Evolutionary conservation across 2,888 invertebrate species (phyloP), one percentile per base, ranked within the genome.

Genomic region (Biston betularia): DNA sequence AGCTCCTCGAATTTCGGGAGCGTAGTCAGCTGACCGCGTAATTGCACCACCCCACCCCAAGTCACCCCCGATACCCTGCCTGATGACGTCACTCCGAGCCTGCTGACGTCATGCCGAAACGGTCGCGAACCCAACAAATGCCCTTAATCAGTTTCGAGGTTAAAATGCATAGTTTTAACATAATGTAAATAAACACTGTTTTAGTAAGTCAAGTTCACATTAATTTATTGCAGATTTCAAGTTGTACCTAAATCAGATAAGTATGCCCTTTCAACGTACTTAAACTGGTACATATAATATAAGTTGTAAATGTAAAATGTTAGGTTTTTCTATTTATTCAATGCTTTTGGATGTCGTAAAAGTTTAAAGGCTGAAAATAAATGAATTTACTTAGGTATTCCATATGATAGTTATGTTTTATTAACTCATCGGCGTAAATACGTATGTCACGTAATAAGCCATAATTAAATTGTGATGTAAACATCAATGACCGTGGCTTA

Each of bases 11-110:
- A 79, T 86, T 87, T 85, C 70, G 80, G 83, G 79, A 84, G 82
- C 79, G 80, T 82, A 89, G 88, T 88, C 91, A 91, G 90, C 90
- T 90, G 90, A 86, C 88, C 85, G 86, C 86, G 83, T 89, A 89
- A 89, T 89, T 89, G 81, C 81, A 72, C 74, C 68, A 63, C 74
- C 81, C 81, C 71, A 61, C 70, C 63, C 75, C 77, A 10, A 44
- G 14, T 24, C 35, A 35, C 82, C 83, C 85, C 81, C 75, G 76
- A 69, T 79, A 79, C 84, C 83, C 82, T 69, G 68, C 73, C 71
- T 73, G 80, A 82, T 91, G 90, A 92, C 93, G 92, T 92, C 91
- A 90, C 84, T 69, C 78, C 79, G 78, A 75, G 84, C 83, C 79
- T 78, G 84, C 83, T 92, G 83, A 91, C 93, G 92, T 93, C 92